phyloP scores from a whole-genome alignment of 2,113 vertebrate species.

The Tiliqua scincoides region DNA sequence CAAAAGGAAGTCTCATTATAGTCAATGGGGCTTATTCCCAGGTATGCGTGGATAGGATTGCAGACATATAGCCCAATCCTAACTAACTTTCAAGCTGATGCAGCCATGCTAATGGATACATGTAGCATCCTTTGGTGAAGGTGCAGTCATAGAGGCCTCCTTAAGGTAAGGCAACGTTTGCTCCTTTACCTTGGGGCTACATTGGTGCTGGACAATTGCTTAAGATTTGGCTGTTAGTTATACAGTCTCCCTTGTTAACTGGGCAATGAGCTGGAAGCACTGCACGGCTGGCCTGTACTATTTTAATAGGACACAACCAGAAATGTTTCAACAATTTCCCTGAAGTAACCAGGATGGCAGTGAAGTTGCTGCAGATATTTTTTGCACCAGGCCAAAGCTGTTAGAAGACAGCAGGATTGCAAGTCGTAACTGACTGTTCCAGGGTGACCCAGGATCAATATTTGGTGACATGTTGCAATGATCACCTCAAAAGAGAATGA shows the following conservation, averaged over 20 bases:
- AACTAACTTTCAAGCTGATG: too few species aligned
- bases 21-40: too few species aligned
- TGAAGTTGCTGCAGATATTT: background rate
- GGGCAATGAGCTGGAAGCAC: background rate
- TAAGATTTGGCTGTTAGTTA: background rate
- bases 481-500: background rate
- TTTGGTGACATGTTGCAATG: background rate
- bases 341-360: slow-evolving; percentile 5
- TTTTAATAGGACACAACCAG: background rate
- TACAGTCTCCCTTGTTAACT: background rate
- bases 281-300: background rate
- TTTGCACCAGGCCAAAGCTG: background rate
- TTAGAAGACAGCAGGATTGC: background rate
- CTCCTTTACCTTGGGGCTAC: too few species aligned
- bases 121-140: too few species aligned
- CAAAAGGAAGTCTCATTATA: too few species aligned
- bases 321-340: background rate
- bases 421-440: background rate
- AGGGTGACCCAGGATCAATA: slow-evolving; percentile 2
- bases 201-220: background rate
- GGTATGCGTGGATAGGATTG: background rate
- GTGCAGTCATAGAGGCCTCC: too few species aligned
- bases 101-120: too few species aligned
- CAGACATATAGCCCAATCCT: background rate
- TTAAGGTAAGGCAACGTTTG: too few species aligned